Conservation (phyloP, 1,140 invertebrate species). For the Myzus persicae region DNA sequence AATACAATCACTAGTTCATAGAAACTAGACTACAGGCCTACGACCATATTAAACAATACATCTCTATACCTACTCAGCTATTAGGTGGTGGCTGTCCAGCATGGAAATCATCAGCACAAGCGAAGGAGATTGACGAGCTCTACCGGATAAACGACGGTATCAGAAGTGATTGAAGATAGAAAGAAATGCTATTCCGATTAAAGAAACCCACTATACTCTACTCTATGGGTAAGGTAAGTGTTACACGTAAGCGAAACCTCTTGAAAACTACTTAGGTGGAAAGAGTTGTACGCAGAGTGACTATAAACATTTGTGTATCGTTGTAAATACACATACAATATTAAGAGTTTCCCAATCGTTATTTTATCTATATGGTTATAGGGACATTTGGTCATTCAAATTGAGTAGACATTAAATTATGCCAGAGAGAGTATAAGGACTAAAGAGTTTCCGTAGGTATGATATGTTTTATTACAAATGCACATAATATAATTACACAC, state of each 20-base stretch:
- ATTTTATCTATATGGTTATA: too few species aligned
- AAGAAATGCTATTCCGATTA: background rate
- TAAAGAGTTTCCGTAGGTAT: background rate
- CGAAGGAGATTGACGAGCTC: background rate
- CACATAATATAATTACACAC: background rate
- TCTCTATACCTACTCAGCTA: background rate
- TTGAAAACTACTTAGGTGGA: too few species aligned
- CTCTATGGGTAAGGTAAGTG: background rate
- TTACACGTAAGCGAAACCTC: too few species aligned
- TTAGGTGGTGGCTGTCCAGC: background rate
- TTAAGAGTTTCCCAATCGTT: too few species aligned
- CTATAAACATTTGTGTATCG: too few species aligned
- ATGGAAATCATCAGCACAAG: background rate
- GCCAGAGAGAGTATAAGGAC: background rate
- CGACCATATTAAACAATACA: background rate
- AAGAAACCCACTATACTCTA: background rate
- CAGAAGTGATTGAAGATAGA: background rate
- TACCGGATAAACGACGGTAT: background rate
- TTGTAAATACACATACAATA: too few species aligned
- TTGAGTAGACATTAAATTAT: background rate
- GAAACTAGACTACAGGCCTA: background rate
- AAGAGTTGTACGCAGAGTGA: too few species aligned
- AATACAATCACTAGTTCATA: background rate
- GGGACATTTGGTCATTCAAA: too few species aligned
- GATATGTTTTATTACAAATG: background rate